Conservation (phyloP, 2,888 invertebrate species). For the Eupsilia transversa region DNA sequence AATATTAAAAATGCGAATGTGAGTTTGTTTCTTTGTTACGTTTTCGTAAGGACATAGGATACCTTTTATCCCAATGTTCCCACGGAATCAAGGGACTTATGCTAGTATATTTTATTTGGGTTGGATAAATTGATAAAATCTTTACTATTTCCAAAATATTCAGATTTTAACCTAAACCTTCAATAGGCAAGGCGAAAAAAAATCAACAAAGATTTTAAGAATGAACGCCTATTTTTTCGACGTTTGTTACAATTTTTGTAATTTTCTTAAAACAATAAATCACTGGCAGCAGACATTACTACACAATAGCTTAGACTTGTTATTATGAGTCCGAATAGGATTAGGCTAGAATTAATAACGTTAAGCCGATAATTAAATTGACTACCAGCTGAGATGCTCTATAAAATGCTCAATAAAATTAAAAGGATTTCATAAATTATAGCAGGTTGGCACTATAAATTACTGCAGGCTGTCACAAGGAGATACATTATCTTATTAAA, state of each 20-base stretch:
- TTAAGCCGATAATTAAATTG: background rate
- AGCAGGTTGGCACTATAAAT: conserved; percentile 44
- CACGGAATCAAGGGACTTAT: too few relatives aligned
- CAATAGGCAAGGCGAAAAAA: background rate
- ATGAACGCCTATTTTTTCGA: background rate
- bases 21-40: too few relatives aligned
- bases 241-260: background rate
- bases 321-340: background rate
- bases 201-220: background rate
- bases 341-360: background rate
- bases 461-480: conserved; percentile 12
- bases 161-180: background rate
- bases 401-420: conserved; percentile 27
- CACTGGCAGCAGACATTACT: background rate
- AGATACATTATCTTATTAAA: conserved; percentile 36
- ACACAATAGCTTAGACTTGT: background rate
- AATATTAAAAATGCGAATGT: too few relatives aligned
- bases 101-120: background rate
- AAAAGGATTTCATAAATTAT: conserved; percentile 31
- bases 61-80: too few relatives aligned
- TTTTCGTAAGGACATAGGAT: too few relatives aligned
- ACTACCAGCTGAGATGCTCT: background rate
- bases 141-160: background rate
- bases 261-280: background rate
- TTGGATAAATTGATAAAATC: background rate